Evolutionary conservation across 2,113 vertebrate species (phyloP).

Genomic region (Oncorhynchus nerka): DNA sequence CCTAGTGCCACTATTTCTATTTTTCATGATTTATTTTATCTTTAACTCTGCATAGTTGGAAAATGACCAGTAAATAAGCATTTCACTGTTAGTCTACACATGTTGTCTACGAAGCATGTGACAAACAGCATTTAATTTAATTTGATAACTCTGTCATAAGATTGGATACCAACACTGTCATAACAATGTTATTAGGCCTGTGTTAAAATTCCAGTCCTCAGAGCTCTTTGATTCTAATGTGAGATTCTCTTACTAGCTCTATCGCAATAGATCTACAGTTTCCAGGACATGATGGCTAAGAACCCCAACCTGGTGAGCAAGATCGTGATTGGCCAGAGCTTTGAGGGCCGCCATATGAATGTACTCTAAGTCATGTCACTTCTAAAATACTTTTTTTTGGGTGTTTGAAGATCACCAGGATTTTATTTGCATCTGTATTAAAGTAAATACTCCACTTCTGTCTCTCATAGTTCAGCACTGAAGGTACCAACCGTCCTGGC

Average conservation of each 20-base stretch:
- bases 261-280: conserved; percentile 79
- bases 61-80: no score
- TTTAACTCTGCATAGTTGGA: no score
- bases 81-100: no score
- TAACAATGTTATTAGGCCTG: no score
- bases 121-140: neutral
- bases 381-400: neutral
- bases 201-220: no score
- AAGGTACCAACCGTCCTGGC: conserved; percentile 72
- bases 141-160: neutral
- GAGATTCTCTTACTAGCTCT: neutral
- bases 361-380: conserved; percentile 69
- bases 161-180: no score
- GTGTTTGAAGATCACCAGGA: neutral
- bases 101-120: no score
- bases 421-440: neutral
- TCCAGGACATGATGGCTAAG: conserved; percentile 83
- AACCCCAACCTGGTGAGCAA: conserved; percentile 83
- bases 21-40: no score
- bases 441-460: neutral
- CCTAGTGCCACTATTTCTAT: no score
- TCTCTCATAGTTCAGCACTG: conserved; percentile 83
- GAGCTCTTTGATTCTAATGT: no score
- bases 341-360: conserved; percentile 78
- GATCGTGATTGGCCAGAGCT: conserved; percentile 84